phyloP scores from a whole-genome alignment of 2,888 invertebrate genomes.

The Acrocera orbiculus region DNA sequence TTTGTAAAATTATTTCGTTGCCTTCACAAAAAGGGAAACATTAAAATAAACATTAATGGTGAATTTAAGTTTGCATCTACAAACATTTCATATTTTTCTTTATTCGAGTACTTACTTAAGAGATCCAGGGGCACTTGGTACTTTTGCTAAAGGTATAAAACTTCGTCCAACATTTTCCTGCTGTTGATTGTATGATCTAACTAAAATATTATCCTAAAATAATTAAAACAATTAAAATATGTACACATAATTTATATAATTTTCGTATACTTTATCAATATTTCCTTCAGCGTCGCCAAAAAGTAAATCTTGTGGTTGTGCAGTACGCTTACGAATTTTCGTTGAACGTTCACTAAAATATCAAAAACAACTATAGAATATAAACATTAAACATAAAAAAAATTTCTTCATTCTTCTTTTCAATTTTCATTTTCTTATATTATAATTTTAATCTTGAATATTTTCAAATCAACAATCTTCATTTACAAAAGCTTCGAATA shows the following conservation, averaged over 20 bases:
- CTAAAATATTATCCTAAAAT: slow-evolving; percentile 18
- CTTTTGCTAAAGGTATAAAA: slow-evolving; percentile 35
- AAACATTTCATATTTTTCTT: too few relatives aligned
- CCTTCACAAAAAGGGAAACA: too few relatives aligned
- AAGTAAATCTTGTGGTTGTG: slow-evolving; percentile 50
- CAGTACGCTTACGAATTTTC: slow-evolving; percentile 47
- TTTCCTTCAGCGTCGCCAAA: slow-evolving; percentile 34
- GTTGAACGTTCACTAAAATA: slow-evolving; percentile 17
- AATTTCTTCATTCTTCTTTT: too few relatives aligned
- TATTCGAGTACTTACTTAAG: slow-evolving; percentile 49
- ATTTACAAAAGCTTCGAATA: slow-evolving; percentile 14
- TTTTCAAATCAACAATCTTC: background rate
- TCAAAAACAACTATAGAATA: background rate
- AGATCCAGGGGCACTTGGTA: slow-evolving; percentile 61
- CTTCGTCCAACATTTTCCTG: slow-evolving; percentile 16
- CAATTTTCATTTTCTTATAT: too few relatives aligned
- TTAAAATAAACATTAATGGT: too few relatives aligned
- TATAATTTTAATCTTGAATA: background rate
- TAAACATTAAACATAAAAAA: too few relatives aligned
- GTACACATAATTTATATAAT: too few relatives aligned
- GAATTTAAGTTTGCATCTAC: too few relatives aligned
- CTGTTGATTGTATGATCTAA: slow-evolving; percentile 20
- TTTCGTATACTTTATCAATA: slow-evolving; percentile 15
- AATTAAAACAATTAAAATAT: slow-evolving; percentile 5
- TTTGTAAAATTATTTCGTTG: too few relatives aligned